Evolutionary conservation across 2,888 invertebrate genomes (phyloP), one percentile per base, ranked within the genome.

Genomic region (Lasioglossum vierecki): DNA sequence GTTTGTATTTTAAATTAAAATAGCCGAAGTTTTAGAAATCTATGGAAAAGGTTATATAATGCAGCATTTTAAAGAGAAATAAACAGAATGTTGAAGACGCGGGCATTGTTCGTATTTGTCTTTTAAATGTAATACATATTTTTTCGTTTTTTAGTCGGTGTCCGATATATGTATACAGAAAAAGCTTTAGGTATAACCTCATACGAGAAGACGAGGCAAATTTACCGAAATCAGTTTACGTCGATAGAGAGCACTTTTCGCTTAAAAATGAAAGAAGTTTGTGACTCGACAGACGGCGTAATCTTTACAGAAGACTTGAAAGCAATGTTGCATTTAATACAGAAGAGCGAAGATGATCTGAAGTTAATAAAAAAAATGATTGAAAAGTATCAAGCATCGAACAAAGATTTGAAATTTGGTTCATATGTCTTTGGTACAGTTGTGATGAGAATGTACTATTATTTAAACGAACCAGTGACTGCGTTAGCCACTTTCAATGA

Each of bases 241-340:
- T 96, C 96, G 92, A 96, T 97, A 88, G 93, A 95, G 49, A 97
- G 97, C 0, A 97, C 96, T 86, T 98, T 98, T 93, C 96, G 96
- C 82, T 90, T 93, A 0, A 97, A 98, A 95, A 98, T 98, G 97
- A 94, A 91, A 18, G 96, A 97, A 78, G 95, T 96, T 0, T 90
- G 94, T 4, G 95, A 96, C 26, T 94, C 95, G 0, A 88, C 94
- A 0, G 96, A 96, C 85, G 96, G 96, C 89, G 96, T 98, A 96
- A 96, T 98, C 87, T 98, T 98, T 92, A 98, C 98, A 9, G 98
- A 98, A 95, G 98, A 98, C 95, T 95, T 98, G 18, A 98, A 98
- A 94, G 97, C 97, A 93, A 97, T 98, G 96, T 93, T 97, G 6
- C 97, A 98, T 92, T 94, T 98, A 78, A 96, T 96, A 4, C 96